Evolutionary conservation across 2,888 invertebrate species (phyloP).

Genomic region (Drosophila maculinotata): DNA sequence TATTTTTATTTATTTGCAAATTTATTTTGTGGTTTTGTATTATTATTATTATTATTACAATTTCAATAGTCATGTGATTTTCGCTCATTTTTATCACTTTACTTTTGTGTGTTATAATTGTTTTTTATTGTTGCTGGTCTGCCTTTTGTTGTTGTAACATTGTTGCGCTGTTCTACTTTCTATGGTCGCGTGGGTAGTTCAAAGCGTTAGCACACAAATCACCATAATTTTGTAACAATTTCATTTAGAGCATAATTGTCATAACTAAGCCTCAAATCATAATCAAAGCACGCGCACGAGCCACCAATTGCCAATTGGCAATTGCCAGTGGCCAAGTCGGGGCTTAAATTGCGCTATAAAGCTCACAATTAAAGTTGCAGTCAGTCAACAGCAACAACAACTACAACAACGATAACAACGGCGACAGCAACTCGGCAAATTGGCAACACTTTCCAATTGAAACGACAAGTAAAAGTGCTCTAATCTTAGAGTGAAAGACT

Average conservation of each 20-base stretch:
- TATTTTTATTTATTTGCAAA: conserved; percentile 70
- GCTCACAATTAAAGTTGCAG: conserved; percentile 76
- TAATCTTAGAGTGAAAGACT: neutral
- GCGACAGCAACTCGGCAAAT: conserved; percentile 66
- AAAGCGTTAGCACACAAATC: conserved; percentile 50
- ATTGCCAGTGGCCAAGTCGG: conserved; percentile 51
- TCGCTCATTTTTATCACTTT: conserved; percentile 37
- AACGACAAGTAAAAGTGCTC: conserved; percentile 59
- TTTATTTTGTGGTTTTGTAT: conserved; percentile 16
- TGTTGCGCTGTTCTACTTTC: conserved; percentile 74
- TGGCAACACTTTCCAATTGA: conserved; percentile 79
- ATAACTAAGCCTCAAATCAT: conserved; percentile 67
- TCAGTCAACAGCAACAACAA: conserved; percentile 46
- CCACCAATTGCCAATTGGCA: conserved; percentile 43
- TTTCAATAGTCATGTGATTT: conserved; percentile 65
- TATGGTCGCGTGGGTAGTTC: conserved; percentile 65
- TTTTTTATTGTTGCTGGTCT: conserved; percentile 14
- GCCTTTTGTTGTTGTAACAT: too few relatives aligned
- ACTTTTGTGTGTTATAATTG: conserved; percentile 34
- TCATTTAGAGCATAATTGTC: conserved; percentile 73
- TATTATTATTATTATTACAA: conserved; percentile 47
- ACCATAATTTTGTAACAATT: conserved; percentile 73
- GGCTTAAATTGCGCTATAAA: conserved; percentile 78
- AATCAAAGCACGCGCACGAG: conserved; percentile 66
- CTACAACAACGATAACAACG: conserved; percentile 17